Evolutionary conservation across 2,113 vertebrate genomes (phyloP), one percentile per base, ranked within the genome.

Genomic region (Toxotes chatareus): DNA sequence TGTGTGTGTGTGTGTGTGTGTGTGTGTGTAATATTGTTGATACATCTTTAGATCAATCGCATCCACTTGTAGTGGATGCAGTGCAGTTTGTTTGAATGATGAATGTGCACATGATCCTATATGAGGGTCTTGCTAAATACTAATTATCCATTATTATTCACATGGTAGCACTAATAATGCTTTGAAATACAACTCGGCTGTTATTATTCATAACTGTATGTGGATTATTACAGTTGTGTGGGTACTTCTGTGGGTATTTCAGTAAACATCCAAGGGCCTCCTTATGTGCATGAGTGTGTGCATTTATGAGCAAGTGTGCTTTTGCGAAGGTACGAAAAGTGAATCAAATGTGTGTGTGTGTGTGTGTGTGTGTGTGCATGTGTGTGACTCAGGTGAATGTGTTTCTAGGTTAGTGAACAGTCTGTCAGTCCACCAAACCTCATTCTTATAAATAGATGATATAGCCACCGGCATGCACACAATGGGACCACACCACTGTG

Each of bases 381-480:
- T 51, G 31, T 57, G 69, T 49, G 76, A 89, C 88, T 90, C 79
- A 92, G 89, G 93, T 92, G 88, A 89, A 61, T 83, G 86, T 84
- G 79, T 93, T 92, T 93, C 87, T 91, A 71, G 87, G 82, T 90
- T 91, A 90, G 80, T 62, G 76, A 93, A 84, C 64, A 60, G 84
- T 86, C 79, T 69, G 86, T 85, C 86, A 79, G 84, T 86, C 79
- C 89, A 88, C 74, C 83, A 89, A 90, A 88, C 91, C 90, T 92
- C 85, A 80, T 88, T 91, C 86, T 89, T 91, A 92, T 92, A 88
- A 92, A 91, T 93, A 89, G 91, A 90, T 84, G 76, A 88, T 86
- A 69, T 89, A 67, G 90, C 91, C 73, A 73, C 23, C 19, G 82
- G 89, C 90, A 8, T 49, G 38, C 82, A 86, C 84, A 88, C 89